These are phyloP conservation scores for Choristoneura rosaceana DNA, from an alignment of 2,888 invertebrate species.

Conservation along the genomic window DNA sequence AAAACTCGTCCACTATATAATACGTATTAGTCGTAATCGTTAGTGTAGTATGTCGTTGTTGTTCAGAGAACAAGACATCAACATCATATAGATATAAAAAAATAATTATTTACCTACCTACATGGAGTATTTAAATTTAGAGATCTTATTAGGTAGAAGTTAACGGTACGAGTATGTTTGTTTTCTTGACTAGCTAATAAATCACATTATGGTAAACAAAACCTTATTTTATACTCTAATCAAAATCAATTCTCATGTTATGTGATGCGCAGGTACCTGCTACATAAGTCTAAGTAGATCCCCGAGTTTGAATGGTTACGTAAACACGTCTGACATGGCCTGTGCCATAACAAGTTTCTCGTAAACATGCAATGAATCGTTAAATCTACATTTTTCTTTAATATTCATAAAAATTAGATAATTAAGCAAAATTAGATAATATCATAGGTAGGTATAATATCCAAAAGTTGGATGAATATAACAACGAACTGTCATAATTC, in stretches of 20 bases:
- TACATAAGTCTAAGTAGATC: background rate
- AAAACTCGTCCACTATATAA: no score
- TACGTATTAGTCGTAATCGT: no score
- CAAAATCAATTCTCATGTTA: conserved; percentile 1
- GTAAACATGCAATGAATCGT: conserved; percentile 9
- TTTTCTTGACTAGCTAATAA: background rate
- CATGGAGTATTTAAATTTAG: no score
- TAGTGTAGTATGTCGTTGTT: no score
- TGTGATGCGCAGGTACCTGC: conserved; percentile 1
- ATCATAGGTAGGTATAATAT: conserved; percentile 10
- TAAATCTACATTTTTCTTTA: conserved; percentile 22
- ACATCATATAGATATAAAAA: no score
- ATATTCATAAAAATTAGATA: conserved; percentile 35
- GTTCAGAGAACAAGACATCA: no score
- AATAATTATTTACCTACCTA: no score
- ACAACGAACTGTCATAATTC: background rate
- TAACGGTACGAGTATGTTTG: no score
- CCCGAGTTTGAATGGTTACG: conserved; percentile 21
- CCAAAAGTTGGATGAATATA: conserved; percentile 15
- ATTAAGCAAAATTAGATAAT: conserved; percentile 29
- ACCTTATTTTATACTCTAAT: background rate
- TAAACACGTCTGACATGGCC: conserved; percentile 28
- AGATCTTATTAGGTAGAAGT: no score
- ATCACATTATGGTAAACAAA: background rate
- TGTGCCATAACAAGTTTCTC: conserved; percentile 25